Base-by-base conservation (phyloP, 2,113 vertebrate species). In the Catharus fuscescens region DNA sequence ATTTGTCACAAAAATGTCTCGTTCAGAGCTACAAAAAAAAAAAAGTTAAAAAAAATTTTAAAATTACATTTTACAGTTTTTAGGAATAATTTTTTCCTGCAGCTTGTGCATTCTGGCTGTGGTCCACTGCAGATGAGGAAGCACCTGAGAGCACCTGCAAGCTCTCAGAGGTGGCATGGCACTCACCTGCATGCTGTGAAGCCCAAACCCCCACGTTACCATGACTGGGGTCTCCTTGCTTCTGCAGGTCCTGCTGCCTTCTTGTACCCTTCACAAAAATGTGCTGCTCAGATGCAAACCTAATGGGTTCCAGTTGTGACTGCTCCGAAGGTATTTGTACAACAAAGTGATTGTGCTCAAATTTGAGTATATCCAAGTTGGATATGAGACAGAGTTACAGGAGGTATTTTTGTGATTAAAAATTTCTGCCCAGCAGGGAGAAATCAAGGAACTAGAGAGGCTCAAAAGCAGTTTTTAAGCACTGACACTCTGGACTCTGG, bases 331-430 rank as follows among this genome's bases (percentile, higher is more conserved):
- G 47, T 70, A 40, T 73, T 91, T 86, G 71, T 95, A 57, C 42
- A 90, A 48, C 60, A 87, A 56, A 90, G 76, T 9, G 42, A n/a
- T 70, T 69, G 67, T 82, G 56, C 50, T 57, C 9, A 4, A 59
- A 62, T 36, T 92, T 66, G 62, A 90, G 45, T 40, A 47, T 60
- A 59, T 47, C 44, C 42, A 40, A 36, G 28, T 6, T 93, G 80
- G 36, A 77, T 87, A 91, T 14, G 42, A 86, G 42, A 23, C 78
- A 82, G 48, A 61, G 85, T 91, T 97, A 80, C 14, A 64, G 48
- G 67, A 82, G 52, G 36, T 78, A 69, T 93, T 96, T 96, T 86
- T 86, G 47, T 88, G 84, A 91, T 96, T 90, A 86, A 88, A 90
- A 96, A 83, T 92, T 85, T 94, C 95, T 88, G 69, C 83, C 73